Evolutionary conservation across 2,113 vertebrate genomes (phyloP), one percentile per base, ranked within the genome.

Genomic region (Zosterops lateralis): DNA sequence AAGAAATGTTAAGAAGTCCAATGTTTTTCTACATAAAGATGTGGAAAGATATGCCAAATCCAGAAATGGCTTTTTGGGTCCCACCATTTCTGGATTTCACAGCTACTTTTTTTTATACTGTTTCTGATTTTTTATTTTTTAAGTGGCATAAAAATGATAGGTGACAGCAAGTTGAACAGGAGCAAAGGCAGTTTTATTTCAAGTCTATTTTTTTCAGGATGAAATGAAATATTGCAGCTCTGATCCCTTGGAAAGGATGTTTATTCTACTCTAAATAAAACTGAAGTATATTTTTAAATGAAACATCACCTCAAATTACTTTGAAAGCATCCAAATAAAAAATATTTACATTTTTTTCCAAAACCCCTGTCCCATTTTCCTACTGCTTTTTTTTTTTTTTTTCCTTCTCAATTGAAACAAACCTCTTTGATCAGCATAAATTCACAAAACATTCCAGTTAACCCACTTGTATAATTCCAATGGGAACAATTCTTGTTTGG

Each of bases 201-300:
- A 56, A 66, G 75, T 44, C 65, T 62, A 12, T 54, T 91, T 95
- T 92, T 90, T 94, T 66, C 60, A 85, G 34, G 21, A 34, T 83
- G 50, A 93, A 93, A 85, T 73, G n/a, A 95, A 95, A 94, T 80
- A 71, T 83, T 93, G 29, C 32, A 42, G 7, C 62, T 79, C 40
- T 88, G 71, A 96, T 62, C 25, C 14, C 54, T 90, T 73, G 20
- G 58, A 85, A 90, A 93, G 90, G 90, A 96, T 95, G 81, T 96
- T 96, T 96, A 92, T 82, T 89, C 95, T 89, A 84, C 28, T 95
- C 70, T 82, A 95, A 96, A 96, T 95, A 95, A 92, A 95, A 84
- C 84, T 81, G 65, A 87, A 96, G 87, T 91, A 57, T 94, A 94
- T 91, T 94, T 96, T 93, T 42, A 94, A 89, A 94, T 83, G 54